Evolutionary conservation across 2,113 vertebrate genomes (phyloP).

Genomic region (Seriola quinqueradiata): DNA sequence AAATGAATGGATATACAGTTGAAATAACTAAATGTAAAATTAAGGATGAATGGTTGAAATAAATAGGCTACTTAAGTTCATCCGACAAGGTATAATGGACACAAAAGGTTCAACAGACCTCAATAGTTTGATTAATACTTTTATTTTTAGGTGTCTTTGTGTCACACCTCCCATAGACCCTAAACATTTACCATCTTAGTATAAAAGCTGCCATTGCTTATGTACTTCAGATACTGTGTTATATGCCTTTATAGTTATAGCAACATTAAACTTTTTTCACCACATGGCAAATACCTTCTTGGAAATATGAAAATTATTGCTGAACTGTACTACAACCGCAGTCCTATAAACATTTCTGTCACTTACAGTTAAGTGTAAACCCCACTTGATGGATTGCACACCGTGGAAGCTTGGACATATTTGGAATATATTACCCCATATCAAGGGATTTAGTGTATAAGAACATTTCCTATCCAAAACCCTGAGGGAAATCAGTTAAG

Average conservation of each 20-base stretch:
- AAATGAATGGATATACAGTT: not conserved
- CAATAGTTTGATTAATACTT: not conserved
- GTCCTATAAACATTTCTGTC: slow-evolving; percentile 5
- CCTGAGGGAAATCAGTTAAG: slow-evolving; percentile 49
- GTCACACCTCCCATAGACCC: not conserved
- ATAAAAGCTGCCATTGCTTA: not conserved
- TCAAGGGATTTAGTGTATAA: slow-evolving; percentile 51
- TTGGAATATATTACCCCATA: slow-evolving; percentile 42
- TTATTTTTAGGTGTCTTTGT: not conserved
- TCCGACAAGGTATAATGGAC: not conserved
- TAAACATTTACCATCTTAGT: not conserved
- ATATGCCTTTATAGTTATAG: not conserved
- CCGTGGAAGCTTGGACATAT: slow-evolving; percentile 28
- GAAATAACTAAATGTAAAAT: not conserved
- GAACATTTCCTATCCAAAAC: slow-evolving; percentile 58
- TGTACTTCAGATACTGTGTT: not conserved
- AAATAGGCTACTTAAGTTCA: not conserved
- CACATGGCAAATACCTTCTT: not conserved
- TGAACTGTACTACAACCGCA: not conserved
- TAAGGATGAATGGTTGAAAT: not conserved
- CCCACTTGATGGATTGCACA: slow-evolving; percentile 28
- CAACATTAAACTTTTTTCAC: not conserved
- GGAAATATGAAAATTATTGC: not conserved
- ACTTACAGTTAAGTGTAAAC: slow-evolving; percentile 37
- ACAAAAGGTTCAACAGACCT: not conserved